phyloP scores from a whole-genome alignment of 2,888 invertebrate genomes.

The Spodoptera littoralis region DNA sequence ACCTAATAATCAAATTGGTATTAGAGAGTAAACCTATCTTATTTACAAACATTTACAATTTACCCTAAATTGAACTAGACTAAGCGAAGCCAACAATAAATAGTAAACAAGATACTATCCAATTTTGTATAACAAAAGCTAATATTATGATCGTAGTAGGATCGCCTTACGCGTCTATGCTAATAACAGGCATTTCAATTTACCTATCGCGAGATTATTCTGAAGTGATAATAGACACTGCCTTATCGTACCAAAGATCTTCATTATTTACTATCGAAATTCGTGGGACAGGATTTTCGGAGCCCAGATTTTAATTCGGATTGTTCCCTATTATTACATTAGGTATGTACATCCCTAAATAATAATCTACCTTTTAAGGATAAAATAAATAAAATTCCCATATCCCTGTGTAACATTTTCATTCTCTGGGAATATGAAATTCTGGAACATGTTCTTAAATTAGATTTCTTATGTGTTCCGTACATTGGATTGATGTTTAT shows the following conservation, averaged over 20 bases:
- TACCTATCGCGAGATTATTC: conserved; percentile 21
- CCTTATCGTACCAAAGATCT: conserved; percentile 37
- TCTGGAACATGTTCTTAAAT: conserved; percentile 30
- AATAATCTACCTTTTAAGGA: conserved; percentile 26
- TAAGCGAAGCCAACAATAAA: too few relatives aligned
- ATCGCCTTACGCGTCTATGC: too few relatives aligned
- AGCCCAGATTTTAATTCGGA: conserved; percentile 61
- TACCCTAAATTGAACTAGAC: too few relatives aligned
- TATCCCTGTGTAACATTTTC: conserved; percentile 30
- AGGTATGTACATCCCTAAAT: conserved; percentile 3
- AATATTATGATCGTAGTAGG: too few relatives aligned
- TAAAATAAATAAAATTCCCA: conserved; percentile 42
- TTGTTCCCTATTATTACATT: conserved; percentile 50
- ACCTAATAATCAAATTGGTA: too few relatives aligned
- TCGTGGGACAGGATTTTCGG: conserved; percentile 35
- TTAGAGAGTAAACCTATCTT: too few relatives aligned
- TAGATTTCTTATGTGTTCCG: conserved; percentile 25
- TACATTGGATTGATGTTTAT: conserved; percentile 19
- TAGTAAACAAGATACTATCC: too few relatives aligned
- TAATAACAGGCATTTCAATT: conserved; percentile 14
- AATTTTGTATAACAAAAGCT: too few relatives aligned
- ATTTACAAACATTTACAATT: too few relatives aligned
- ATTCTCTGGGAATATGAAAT: conserved; percentile 14
- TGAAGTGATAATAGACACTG: conserved; percentile 20
- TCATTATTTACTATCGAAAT: conserved; percentile 51